Evolutionary conservation across 2,113 vertebrate species (phyloP), one percentile per base, ranked within the genome.

Genomic region (Lepisosteus oculatus): DNA sequence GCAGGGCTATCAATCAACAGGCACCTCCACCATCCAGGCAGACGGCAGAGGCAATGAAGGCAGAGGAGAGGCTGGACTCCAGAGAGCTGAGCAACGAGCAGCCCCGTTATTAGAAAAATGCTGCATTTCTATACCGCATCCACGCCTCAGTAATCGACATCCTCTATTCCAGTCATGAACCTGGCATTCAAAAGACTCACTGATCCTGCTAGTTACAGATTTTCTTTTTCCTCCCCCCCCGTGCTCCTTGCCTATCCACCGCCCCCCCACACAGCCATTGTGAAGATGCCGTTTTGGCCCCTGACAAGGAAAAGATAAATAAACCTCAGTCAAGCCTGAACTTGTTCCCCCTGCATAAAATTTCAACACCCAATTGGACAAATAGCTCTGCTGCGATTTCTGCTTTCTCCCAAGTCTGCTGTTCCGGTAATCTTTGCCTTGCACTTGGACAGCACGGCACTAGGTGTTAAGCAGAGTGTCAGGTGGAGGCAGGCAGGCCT

Each of bases 251-350:
- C 14, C 44, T 43, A 51, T 57, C 61, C 43, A 55, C 59, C 47
- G 56, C 17, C 51, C 17, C 12, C 57, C 13, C 67, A 69, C 61
- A 44, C 8, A 61, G 3, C 7, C 59, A 2, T 70, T 61, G 62
- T 57, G 51, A 55, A 56, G 63, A 69, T 65, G 61, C 29, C 6
- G 68, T 71, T 77, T 74, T 75, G 67, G 41, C 72, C 69, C 73
- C 73, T 72, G 43, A 77, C 73, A 76, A 55, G 42, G n/a, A 59
- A 29, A 59, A 65, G 76, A 62, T 29, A 69, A 29, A 63, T 57
- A 78, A 41, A 17, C 8, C 57, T 51, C 8, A 15, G 81, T 86
- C 87, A 87, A 17, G 84, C 71, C 79, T 74, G 65, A 78, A 81
- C 87, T 73, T 51, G 80, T 72, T 29, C 79, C 17, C 47, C 44